Conservation (phyloP, 2,888 invertebrate species). For the Sarcophaga variegata region DNA sequence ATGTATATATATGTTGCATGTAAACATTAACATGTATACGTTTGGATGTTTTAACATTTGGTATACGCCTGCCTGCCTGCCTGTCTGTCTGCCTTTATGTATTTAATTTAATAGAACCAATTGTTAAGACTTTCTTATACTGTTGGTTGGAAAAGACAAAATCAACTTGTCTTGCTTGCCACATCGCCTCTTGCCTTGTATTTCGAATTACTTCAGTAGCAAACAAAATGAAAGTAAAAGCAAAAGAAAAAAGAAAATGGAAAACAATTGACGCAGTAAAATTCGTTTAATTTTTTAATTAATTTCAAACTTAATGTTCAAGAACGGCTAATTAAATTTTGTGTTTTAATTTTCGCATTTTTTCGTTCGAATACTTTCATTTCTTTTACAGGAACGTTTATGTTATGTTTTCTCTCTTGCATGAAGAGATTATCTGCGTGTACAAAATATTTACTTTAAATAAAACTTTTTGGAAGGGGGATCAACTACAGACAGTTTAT, state of each 20-base stretch:
- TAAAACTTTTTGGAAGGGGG: too few species aligned
- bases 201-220: slow-evolving; percentile 8
- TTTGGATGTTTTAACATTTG: neutral
- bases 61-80: neutral
- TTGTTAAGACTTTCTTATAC: slow-evolving; percentile 9
- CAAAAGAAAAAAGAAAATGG: neutral
- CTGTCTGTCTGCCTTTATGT: slow-evolving; percentile 4
- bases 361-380: neutral
- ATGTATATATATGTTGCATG: too few species aligned
- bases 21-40: neutral
- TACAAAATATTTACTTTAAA: too few species aligned
- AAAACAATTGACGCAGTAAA: slow-evolving; percentile 19
- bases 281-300: slow-evolving; percentile 35
- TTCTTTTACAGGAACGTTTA: slow-evolving; percentile 16
- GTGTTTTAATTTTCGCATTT: slow-evolving; percentile 1
- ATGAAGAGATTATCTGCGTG: too few species aligned
- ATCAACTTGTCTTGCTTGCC: slow-evolving; percentile 12
- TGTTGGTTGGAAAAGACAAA: slow-evolving; percentile 7
- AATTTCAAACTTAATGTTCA: slow-evolving; percentile 29
- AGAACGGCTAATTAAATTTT: slow-evolving; percentile 28
- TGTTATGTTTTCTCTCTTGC: neutral
- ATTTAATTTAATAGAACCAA: slow-evolving; percentile 13
- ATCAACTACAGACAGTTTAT: neutral
- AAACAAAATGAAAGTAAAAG: neutral
- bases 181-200: neutral